A percentile compares a stretch with the other conserved stretches of the same genome.
Conservation (phyloP, 2,113 vertebrate species). For the Hippoglossus stenolepis region DNA sequence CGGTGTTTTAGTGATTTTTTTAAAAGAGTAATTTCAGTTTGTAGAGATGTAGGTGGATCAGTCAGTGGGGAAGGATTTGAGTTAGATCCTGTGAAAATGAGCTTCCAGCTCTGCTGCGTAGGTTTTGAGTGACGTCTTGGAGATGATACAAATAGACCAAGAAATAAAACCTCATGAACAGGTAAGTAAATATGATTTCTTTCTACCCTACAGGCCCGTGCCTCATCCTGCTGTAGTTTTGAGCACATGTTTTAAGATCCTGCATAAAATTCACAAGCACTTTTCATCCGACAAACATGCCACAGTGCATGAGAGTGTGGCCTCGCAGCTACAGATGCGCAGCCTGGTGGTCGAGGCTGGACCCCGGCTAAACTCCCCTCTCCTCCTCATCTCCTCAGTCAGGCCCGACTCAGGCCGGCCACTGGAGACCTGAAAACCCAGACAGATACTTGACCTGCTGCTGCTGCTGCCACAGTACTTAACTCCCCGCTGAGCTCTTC, state of each 20-base stretch:
- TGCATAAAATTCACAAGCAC: neutral
- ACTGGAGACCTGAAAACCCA: conserved; percentile 37
- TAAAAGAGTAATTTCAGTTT: neutral
- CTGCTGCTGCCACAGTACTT: conserved; percentile 51
- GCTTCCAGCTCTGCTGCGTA: neutral
- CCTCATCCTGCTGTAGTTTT: neutral
- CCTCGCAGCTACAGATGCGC: conserved; percentile 25
- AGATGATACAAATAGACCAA: neutral
- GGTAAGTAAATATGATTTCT: neutral
- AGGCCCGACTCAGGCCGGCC: conserved; percentile 17
- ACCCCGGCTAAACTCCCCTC: conserved; percentile 33
- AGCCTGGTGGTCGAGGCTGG: conserved; percentile 20
- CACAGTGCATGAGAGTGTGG: conserved; percentile 31
- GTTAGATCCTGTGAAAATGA: neutral
- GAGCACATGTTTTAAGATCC: conserved; percentile 12
- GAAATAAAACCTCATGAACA: neutral
- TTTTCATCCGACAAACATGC: conserved; percentile 36
- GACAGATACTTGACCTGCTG: conserved; percentile 42
- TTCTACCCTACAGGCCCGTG: neutral
- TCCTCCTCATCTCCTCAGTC: conserved; percentile 35
- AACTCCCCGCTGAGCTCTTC: conserved; percentile 57
- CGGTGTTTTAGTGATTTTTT: neutral
- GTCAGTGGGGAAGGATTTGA: neutral
- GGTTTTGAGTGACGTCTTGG: neutral
- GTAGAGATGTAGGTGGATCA: neutral